phyloP scores from a whole-genome alignment of 2,113 vertebrate genomes.

The Zosterops japonicus region DNA sequence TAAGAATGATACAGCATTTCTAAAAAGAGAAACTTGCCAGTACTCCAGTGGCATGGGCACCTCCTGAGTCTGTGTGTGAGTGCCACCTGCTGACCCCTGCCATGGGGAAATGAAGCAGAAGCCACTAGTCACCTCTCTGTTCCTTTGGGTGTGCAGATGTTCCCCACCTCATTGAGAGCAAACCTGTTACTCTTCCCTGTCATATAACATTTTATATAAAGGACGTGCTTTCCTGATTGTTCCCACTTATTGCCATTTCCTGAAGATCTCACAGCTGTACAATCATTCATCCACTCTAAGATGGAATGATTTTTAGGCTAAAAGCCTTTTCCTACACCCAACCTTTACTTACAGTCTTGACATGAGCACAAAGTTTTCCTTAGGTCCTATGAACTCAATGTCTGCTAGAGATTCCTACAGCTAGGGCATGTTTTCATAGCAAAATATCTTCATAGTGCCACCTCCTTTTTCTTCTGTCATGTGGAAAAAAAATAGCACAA shows the following conservation, averaged over 20 bases:
- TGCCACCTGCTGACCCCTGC: slow-evolving; percentile 64
- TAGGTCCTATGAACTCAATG: neutral
- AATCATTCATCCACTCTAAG: neutral
- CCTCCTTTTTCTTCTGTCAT: neutral
- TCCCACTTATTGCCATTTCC: neutral
- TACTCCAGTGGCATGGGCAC: neutral
- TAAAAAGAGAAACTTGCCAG: slow-evolving; percentile 45
- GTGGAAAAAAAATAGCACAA: neutral
- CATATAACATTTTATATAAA: neutral
- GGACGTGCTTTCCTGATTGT: neutral
- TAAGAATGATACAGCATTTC: slow-evolving; percentile 53
- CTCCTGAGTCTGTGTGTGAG: slow-evolving; percentile 56
- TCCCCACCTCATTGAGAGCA: neutral
- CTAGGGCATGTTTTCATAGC: neutral
- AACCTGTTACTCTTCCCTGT: neutral
- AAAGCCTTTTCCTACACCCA: neutral
- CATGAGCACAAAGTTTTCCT: neutral
- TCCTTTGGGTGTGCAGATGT: neutral
- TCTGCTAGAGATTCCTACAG: neutral
- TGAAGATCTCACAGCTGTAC: neutral
- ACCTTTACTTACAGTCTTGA: neutral
- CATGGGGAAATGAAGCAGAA: neutral
- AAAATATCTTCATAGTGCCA: neutral
- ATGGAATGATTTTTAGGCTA: neutral
- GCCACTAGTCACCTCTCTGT: neutral